Evolutionary conservation across 2,113 vertebrate species (phyloP).

Genomic region (Poicephalus gulielmi): DNA sequence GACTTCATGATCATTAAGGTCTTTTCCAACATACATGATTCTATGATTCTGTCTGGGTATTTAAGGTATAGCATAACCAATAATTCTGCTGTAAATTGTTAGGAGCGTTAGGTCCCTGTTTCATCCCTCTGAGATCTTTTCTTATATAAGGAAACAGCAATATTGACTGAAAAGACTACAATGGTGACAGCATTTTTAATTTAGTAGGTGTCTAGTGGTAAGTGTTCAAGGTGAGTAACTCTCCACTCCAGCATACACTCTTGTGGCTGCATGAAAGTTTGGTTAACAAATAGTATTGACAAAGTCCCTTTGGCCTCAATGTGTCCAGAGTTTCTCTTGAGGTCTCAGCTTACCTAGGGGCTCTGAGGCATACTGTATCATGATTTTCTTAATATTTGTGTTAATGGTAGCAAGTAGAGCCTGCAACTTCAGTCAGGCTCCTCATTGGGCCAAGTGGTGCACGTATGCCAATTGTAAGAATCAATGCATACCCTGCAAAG

Average conservation of each 20-base stretch:
- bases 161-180: background rate
- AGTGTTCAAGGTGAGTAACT: background rate
- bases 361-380: too few species aligned
- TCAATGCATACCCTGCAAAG: background rate
- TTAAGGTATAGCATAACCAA: background rate
- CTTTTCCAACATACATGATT: background rate
- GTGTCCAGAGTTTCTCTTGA: background rate
- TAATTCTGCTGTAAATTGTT: background rate
- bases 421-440: background rate
- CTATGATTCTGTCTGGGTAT: background rate
- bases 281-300: rapidly evolving
- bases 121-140: background rate
- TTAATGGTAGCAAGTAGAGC: background rate
- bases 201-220: background rate
- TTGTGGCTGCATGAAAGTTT: background rate
- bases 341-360: background rate
- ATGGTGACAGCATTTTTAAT: rapidly evolving
- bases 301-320: background rate
- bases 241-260: background rate
- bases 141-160: background rate
- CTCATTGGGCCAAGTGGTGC: background rate
- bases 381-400: background rate
- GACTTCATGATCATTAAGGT: rapidly evolving
- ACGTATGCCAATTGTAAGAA: background rate
- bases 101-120: background rate